These are phyloP conservation scores for Allobates femoralis DNA, from an alignment of 2,797 vertebrate genomes.

Conservation along the genomic window DNA sequence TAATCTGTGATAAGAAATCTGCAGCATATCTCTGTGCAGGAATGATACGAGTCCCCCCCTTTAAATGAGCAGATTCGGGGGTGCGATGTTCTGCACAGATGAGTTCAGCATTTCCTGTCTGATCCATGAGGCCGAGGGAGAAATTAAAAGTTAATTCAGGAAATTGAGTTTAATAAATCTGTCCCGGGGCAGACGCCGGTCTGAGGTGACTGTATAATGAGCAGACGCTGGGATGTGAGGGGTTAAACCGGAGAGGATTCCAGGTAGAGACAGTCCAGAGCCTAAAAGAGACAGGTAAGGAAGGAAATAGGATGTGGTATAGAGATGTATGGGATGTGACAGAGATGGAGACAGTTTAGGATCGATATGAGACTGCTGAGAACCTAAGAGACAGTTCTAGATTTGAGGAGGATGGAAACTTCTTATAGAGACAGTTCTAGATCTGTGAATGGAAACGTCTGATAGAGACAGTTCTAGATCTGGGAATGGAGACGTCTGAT, in stretches of 20 bases:
- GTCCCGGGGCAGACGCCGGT: too few species aligned
- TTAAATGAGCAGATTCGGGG: not conserved
- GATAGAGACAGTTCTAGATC: not conserved
- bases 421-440: not conserved
- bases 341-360: not conserved
- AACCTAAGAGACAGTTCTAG: not conserved
- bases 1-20: not conserved
- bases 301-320: not conserved
- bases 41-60: not conserved
- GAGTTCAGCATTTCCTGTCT: not conserved
- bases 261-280: not conserved
- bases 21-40: not conserved
- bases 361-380: not conserved
- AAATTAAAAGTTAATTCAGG: not conserved
- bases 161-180: constrained; percentile 7
- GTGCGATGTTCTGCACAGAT: not conserved
- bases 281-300: not conserved
- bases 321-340: too few species aligned
- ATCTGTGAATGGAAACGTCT: too few species aligned
- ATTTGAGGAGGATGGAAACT: not conserved
- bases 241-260: not conserved
- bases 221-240: not conserved
- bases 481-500: too few species aligned
- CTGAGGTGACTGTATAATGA: not conserved
- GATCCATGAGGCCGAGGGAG: not conserved